These are phyloP conservation scores for Alaudala cheleensis DNA, from an alignment of 2,113 vertebrate genomes.

Conservation along the genomic window DNA sequence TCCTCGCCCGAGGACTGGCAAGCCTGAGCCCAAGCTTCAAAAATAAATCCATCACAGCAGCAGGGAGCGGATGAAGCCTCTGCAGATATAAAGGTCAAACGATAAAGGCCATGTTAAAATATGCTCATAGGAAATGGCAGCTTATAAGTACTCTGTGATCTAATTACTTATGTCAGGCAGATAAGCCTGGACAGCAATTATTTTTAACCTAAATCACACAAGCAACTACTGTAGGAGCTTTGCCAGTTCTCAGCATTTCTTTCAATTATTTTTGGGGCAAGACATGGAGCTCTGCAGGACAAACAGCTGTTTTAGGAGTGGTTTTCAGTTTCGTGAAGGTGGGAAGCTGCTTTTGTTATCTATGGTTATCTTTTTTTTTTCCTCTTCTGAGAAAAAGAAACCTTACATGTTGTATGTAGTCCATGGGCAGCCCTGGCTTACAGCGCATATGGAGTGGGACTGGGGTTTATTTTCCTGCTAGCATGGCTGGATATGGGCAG, in stretches of 20 bases:
- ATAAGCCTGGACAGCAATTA: constrained; percentile 40
- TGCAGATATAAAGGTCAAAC: constrained; percentile 55
- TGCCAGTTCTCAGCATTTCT: background rate
- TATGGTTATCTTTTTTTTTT: background rate
- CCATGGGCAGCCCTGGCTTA: background rate
- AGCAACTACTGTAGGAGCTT: background rate
- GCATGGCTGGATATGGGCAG: background rate
- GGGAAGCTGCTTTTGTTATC: background rate
- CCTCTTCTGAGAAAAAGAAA: background rate
- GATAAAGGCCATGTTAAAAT: constrained; percentile 61
- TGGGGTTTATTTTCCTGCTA: background rate
- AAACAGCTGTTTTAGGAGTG: background rate
- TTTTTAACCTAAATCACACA: constrained; percentile 38
- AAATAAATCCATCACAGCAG: constrained; percentile 45
- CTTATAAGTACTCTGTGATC: constrained; percentile 38
- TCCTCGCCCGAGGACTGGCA: background rate
- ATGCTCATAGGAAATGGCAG: constrained; percentile 53
- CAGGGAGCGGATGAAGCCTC: background rate
- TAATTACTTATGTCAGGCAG: constrained; percentile 58
- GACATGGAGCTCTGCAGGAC: background rate
- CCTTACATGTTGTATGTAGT: accelerated
- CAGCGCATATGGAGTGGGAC: accelerated
- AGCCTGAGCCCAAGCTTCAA: background rate
- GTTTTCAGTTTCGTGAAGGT: background rate
- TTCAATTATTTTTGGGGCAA: background rate